Evolutionary conservation across 1,140 invertebrate species (phyloP).

Genomic region (Ganaspis sp.): DNA sequence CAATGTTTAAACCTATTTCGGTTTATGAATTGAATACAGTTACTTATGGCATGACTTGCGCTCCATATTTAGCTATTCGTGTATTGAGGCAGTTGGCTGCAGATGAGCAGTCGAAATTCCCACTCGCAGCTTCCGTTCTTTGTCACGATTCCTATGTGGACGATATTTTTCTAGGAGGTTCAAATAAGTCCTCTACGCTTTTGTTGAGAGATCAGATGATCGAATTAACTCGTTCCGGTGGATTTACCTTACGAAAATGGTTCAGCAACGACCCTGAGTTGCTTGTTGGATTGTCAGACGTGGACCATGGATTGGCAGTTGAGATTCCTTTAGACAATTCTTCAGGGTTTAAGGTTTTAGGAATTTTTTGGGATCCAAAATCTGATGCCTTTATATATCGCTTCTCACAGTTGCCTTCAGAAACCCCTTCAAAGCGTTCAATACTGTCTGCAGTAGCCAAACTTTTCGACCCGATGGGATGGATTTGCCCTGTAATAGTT

Average conservation of each 20-base stretch:
- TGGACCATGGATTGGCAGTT: neutral
- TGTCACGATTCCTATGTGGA: neutral
- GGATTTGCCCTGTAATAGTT: no score
- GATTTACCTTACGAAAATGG: neutral
- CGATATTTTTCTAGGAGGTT: neutral
- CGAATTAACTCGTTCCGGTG: neutral
- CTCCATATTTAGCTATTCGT: no score
- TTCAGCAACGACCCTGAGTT: neutral
- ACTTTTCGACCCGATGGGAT: no score
- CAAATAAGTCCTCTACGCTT: neutral
- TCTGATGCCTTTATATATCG: no score
- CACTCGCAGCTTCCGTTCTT: neutral
- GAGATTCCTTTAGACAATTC: neutral
- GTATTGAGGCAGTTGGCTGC: no score
- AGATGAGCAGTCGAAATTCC: no score
- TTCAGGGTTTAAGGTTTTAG: neutral
- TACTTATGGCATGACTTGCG: no score
- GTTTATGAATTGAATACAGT: no score
- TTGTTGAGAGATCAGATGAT: neutral
- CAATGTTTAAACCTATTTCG: no score
- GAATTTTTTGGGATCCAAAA: neutral
- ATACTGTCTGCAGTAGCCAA: no score
- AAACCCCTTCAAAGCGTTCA: no score
- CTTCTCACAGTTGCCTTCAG: no score
- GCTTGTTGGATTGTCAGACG: neutral